Conservation (phyloP, 1,140 invertebrate genomes). For the Bombus vancouverensis region DNA sequence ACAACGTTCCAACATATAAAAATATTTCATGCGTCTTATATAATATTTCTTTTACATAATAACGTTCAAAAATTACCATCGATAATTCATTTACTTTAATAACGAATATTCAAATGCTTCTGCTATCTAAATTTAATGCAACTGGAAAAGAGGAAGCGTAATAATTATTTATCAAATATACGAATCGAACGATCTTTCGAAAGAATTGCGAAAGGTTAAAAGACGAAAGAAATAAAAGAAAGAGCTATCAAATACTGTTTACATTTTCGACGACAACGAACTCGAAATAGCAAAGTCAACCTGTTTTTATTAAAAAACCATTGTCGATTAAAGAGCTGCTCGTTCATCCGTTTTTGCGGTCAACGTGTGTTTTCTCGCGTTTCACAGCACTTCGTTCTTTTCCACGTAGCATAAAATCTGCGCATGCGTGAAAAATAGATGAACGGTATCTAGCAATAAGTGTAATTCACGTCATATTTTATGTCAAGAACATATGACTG, state of each 20-base stretch:
- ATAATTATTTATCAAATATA: background rate
- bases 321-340: background rate
- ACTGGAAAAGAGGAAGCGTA: background rate
- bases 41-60: no score
- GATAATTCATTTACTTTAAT: background rate
- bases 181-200: background rate
- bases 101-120: background rate
- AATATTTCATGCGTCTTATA: no score
- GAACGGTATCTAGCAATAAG: background rate
- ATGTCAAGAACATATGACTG: no score
- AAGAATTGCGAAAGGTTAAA: background rate
- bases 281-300: background rate
- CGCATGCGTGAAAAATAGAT: background rate
- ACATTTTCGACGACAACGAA: background rate
- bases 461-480: background rate
- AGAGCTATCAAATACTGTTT: background rate
- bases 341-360: conserved; percentile 5
- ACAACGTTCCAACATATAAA: no score
- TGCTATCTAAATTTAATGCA: background rate
- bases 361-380: background rate
- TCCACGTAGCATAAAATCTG: background rate
- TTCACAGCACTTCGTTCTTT: background rate
- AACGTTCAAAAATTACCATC: no score
- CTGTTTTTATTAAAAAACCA: background rate
- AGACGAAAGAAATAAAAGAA: background rate